phyloP scores from a whole-genome alignment of 2,113 vertebrate species.

The Ia io region DNA sequence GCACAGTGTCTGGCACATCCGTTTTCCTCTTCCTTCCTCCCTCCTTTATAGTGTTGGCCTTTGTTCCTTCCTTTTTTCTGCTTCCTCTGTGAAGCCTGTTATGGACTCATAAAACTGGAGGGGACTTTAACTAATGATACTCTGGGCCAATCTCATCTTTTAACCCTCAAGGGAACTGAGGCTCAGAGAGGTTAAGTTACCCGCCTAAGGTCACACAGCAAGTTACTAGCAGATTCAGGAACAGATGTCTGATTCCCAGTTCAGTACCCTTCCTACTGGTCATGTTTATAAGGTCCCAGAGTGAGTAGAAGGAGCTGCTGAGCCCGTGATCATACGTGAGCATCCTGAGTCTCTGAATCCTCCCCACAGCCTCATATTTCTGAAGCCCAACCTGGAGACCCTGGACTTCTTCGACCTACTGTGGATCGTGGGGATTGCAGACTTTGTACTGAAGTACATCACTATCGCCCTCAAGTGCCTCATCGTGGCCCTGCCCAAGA shows the following conservation, averaged over 20 bases:
- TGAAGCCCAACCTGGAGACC: conserved; percentile 92
- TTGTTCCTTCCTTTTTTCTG: neutral
- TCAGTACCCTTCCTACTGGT: neutral
- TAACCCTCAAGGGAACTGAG: neutral
- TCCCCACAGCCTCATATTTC: conserved; percentile 91
- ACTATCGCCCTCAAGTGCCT: conserved; percentile 95
- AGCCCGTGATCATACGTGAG: neutral
- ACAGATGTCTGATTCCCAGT: neutral
- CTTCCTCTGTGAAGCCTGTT: neutral
- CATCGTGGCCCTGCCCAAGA: conserved; percentile 92
- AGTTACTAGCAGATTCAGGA: neutral
- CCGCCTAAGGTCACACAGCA: neutral
- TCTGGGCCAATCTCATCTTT: neutral
- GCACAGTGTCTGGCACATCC: neutral
- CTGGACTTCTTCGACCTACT: conserved; percentile 97
- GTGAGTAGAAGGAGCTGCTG: neutral
- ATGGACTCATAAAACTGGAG: neutral
- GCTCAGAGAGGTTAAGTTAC: conserved; percentile 1
- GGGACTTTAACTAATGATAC: neutral
- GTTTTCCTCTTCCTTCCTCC: neutral
- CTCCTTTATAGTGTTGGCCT: neutral
- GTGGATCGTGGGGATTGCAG: conserved; percentile 95
- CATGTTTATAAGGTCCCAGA: neutral
- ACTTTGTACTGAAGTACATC: conserved; percentile 96
- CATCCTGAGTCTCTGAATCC: neutral